Conservation (phyloP, 2,797 vertebrate genomes). For the Esox masquinongy region DNA sequence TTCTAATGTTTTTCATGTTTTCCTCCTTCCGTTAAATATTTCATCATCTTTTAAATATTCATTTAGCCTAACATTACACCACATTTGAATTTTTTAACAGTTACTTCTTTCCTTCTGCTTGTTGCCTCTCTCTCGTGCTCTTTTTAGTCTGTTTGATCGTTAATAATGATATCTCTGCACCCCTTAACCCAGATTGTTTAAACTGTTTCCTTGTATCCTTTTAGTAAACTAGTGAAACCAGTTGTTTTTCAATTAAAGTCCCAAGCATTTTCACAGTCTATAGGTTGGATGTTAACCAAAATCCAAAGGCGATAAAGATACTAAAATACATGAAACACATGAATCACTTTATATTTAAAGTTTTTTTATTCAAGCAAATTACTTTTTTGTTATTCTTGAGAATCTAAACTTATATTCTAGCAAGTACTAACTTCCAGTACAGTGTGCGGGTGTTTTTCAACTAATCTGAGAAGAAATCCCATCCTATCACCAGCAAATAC, state of each 20-base stretch:
- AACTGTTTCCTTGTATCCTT: not conserved
- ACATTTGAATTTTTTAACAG: constrained; percentile 6
- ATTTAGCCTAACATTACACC: constrained; percentile 13
- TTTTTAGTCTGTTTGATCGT: constrained; percentile 5
- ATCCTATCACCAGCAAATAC: not conserved
- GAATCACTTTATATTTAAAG: no score
- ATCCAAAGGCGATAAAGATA: not conserved
- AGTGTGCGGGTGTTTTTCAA: not conserved
- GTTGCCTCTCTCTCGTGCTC: not conserved
- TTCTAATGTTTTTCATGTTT: constrained; percentile 1
- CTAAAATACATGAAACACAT: not conserved
- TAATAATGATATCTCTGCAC: constrained; percentile 4
- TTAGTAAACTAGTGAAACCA: not conserved
- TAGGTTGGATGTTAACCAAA: not conserved
- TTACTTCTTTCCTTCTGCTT: not conserved
- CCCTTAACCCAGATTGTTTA: not conserved
- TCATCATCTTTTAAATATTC: constrained; percentile 12
- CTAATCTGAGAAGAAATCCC: no score
- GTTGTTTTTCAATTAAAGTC: not conserved
- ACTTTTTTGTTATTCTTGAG: not conserved
- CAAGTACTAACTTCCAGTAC: not conserved
- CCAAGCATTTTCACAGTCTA: not conserved
- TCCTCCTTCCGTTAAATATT: constrained; percentile 12
- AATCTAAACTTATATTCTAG: not conserved
- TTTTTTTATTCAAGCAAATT: not conserved